Conservation (phyloP, 1,140 invertebrate species). For the Leguminivora glycinivorella region DNA sequence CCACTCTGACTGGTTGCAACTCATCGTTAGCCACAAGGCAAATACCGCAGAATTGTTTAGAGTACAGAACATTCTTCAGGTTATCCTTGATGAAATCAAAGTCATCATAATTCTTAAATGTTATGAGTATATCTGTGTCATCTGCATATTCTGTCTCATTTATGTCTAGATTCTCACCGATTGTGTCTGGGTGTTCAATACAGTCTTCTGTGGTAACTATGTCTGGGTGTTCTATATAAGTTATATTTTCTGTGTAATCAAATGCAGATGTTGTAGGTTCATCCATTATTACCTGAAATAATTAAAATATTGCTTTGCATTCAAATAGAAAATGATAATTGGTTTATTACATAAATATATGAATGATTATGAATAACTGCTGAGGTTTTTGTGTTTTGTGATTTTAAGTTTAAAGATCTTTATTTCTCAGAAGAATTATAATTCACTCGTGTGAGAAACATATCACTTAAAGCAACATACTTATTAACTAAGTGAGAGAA, state of each 20-base stretch:
- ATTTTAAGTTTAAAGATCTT: too few relatives aligned
- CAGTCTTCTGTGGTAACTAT: not conserved
- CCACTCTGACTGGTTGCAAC: constrained; percentile 33
- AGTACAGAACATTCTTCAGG: constrained; percentile 33
- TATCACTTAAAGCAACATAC: too few relatives aligned
- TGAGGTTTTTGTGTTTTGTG: too few relatives aligned
- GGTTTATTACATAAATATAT: not conserved
- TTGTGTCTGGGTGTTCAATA: not conserved
- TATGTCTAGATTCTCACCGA: not conserved
- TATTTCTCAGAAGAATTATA: too few relatives aligned
- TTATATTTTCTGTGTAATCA: not conserved
- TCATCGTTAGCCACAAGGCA: constrained; percentile 35
- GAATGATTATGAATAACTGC: too few relatives aligned
- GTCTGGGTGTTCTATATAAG: not conserved
- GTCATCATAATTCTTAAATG: constrained; percentile 13
- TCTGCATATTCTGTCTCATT: not conserved
- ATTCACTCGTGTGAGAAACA: too few relatives aligned
- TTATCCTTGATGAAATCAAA: constrained; percentile 36
- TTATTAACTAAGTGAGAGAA: too few relatives aligned
- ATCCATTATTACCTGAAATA: not conserved
- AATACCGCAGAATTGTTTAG: constrained; percentile 37
- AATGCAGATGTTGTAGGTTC: not conserved
- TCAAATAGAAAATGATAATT: not conserved
- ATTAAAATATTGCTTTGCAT: not conserved
- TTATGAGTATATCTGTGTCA: not conserved